Evolutionary conservation across 2,888 invertebrate genomes (phyloP), one percentile per base, ranked within the genome.

Genomic region (Chymomyza fuscimana): DNA sequence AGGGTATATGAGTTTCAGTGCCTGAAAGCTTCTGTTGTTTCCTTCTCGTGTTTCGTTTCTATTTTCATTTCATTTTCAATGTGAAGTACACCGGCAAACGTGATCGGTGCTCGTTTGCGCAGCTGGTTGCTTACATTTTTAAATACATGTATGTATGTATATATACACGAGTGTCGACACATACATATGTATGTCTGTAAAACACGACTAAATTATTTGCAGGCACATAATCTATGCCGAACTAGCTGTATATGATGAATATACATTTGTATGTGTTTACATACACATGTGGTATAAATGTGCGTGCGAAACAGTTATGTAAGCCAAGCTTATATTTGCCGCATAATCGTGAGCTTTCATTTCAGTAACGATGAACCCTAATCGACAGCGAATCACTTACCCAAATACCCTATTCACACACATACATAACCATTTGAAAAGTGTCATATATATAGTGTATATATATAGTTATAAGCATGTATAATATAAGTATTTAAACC

Each of bases 11-110:
- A 12, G 12, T 46, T 12, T 46, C 40, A 2, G 10, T 12, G 40
- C 15, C 12, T 10, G 5, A 15, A 6, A 63, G 40, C 40, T 19
- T 40, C 15, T 15, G 25, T 15, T 12, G 16, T 29, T 59, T n/a
- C 36, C 36, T 32, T 5, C 54, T 61, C 19, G 32, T 32, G 32
- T 32, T 32, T 32, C 32, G 67, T 54, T 52, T 61, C 40, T 12
- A 46, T 54, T 54, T 54, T 54, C 54, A 16, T 67, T 67, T 63
- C 61, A 40, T 52, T 75, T 63, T 63, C 72, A 75, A 75, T 72
- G 75, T 76, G 65, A 75, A 76, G 76, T 69, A 75, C 76, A 76
- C 40, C 12, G 40, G 40, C 12, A 12, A 46, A 46, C 40, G 40
- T 46, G 40, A 46, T 10, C 40, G 40, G 10, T 46, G 40, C 12